Evolutionary conservation across 2,113 vertebrate genomes (phyloP).

Genomic region (Anhinga rufa): DNA sequence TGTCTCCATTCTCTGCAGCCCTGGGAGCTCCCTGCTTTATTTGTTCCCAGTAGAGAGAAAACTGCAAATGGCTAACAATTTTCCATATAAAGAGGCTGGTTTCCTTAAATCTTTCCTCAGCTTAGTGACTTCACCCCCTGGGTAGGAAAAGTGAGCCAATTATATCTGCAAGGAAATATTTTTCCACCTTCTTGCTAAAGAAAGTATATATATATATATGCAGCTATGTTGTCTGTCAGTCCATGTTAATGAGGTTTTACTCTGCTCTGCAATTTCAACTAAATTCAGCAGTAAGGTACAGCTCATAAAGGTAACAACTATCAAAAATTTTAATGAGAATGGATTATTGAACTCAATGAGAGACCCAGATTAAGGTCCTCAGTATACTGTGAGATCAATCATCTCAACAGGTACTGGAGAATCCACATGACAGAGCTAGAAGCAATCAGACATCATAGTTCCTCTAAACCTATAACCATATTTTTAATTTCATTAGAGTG

Average conservation of each 20-base stretch:
- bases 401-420: background rate
- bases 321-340: background rate
- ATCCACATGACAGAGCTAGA: rapidly evolving
- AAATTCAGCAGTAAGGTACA: background rate
- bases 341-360: background rate
- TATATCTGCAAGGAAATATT: background rate
- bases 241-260: background rate
- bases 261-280: background rate
- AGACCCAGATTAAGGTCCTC: background rate
- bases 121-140: background rate
- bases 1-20: background rate
- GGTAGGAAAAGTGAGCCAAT: background rate
- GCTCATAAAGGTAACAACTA: background rate
- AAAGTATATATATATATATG: background rate
- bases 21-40: background rate
- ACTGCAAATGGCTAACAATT: background rate
- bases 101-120: background rate
- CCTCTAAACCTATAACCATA: background rate
- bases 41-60: background rate
- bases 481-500: background rate
- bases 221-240: background rate
- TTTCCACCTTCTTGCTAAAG: background rate
- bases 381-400: background rate
- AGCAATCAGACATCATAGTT: background rate
- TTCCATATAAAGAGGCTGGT: background rate